Conservation (phyloP, 2,797 vertebrate species). For the Champsocephalus gunnari region DNA sequence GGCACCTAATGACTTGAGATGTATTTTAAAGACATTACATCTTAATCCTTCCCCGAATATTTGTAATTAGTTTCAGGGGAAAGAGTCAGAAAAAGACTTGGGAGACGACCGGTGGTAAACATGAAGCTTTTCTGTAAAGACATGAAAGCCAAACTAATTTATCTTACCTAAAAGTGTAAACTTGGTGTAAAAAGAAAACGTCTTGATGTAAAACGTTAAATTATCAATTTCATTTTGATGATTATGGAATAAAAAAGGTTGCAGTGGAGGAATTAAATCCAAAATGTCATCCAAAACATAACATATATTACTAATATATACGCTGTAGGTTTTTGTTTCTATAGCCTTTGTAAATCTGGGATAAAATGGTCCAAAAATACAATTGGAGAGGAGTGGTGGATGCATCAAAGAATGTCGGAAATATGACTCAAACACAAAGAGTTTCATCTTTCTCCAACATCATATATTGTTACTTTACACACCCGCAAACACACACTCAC, state of each 20-base stretch:
- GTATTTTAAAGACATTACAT: conserved; percentile 4
- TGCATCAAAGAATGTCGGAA: background rate
- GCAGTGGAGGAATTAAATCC: conserved; percentile 45
- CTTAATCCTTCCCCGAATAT: background rate
- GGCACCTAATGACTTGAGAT: background rate
- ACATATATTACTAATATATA: conserved; percentile 46
- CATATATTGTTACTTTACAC: conserved; percentile 37
- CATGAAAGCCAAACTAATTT: background rate
- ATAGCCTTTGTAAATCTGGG: conserved; percentile 63
- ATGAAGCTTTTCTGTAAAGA: conserved; percentile 25
- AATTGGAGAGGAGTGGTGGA: conserved; percentile 30
- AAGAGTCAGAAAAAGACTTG: conserved; percentile 4
- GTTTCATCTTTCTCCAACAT: conserved; percentile 37
- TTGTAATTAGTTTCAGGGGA: conserved; percentile 11
- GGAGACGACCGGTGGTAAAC: conserved; percentile 32
- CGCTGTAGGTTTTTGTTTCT: conserved; percentile 45
- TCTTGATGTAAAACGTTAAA: background rate
- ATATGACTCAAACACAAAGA: conserved; percentile 24
- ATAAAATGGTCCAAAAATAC: conserved; percentile 59
- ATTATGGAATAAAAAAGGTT: background rate
- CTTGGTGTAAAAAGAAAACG: background rate
- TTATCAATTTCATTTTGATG: background rate
- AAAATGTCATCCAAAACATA: conserved; percentile 47
- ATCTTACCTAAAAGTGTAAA: conserved; percentile 5
- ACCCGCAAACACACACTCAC: background rate